A percentile compares a stretch with the other conserved stretches of the same genome.
These are phyloP conservation scores for Catocala sponsa DNA, from an alignment of 2,888 invertebrate genomes.

Conservation along the genomic window DNA sequence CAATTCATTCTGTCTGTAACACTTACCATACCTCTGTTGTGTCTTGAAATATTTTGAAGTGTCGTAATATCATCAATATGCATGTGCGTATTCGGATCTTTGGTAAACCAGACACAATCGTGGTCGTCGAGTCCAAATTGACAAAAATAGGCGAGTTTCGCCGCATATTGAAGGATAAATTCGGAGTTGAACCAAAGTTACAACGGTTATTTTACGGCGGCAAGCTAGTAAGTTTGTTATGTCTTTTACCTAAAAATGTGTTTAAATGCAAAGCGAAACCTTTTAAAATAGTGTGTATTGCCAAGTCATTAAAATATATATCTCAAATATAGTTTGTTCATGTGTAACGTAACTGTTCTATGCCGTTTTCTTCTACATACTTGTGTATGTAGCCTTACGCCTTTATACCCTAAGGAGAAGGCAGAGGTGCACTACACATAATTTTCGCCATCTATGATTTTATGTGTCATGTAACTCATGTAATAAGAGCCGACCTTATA, in stretches of 20 bases:
- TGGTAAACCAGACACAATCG: conserved; percentile 86
- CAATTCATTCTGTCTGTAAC: background rate
- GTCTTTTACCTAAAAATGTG: background rate
- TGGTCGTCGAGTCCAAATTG: conserved; percentile 91
- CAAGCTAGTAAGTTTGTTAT: conserved; percentile 86
- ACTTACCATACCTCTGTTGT: background rate
- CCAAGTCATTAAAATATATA: background rate
- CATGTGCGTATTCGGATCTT: conserved; percentile 90
- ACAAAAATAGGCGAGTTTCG: conserved; percentile 90
- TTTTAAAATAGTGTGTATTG: background rate
- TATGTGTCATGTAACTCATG: too few relatives aligned
- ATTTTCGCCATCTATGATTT: too few relatives aligned
- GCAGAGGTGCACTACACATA: too few relatives aligned
- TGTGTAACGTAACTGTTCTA: too few relatives aligned
- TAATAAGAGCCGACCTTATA: too few relatives aligned
- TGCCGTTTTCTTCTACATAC: too few relatives aligned
- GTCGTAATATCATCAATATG: conserved; percentile 76
- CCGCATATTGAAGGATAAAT: conserved; percentile 84
- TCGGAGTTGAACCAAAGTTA: conserved; percentile 82
- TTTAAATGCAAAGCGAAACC: background rate
- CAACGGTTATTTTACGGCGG: conserved; percentile 92
- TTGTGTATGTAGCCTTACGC: too few relatives aligned
- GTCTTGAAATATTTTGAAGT: background rate
- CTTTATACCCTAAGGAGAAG: too few relatives aligned
- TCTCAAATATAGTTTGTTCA: too few relatives aligned